phyloP scores from a whole-genome alignment of 2,797 vertebrate genomes.

The Loris lydekkerianus region DNA sequence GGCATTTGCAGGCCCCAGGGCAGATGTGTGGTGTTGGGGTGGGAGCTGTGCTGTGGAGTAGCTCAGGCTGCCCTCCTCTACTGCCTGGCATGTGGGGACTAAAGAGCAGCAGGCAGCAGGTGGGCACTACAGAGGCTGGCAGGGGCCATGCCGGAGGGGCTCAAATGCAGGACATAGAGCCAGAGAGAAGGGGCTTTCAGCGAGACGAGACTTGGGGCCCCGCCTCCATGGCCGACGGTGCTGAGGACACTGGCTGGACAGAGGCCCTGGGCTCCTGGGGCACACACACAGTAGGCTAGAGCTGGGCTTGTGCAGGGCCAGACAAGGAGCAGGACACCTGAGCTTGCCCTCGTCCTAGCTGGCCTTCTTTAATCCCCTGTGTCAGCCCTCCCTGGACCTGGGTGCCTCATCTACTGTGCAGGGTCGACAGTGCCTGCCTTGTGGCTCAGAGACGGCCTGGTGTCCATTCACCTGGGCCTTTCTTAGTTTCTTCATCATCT shows the following conservation, averaged over 20 bases:
- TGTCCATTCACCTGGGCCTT: background rate
- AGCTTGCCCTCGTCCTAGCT: background rate
- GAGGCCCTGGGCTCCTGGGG: background rate
- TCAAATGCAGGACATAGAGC: background rate
- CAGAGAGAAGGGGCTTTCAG: background rate
- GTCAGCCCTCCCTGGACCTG: background rate
- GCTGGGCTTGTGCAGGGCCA: background rate
- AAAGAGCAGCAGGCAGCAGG: background rate
- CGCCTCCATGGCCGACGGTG: rapidly evolving
- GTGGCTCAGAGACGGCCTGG: background rate
- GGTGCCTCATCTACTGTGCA: background rate
- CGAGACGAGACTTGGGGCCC: background rate
- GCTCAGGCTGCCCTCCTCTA: background rate
- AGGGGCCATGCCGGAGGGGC: background rate
- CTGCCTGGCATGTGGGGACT: background rate
- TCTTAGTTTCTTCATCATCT: background rate
- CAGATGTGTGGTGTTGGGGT: background rate
- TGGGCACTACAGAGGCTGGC: background rate
- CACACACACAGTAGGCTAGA: background rate
- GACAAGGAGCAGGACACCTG: background rate
- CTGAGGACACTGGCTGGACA: background rate
- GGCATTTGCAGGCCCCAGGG: background rate
- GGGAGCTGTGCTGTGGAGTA: background rate
- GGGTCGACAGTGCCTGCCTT: background rate
- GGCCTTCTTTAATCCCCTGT: background rate